phyloP scores from a whole-genome alignment of 1,140 invertebrate genomes.

The Drosophila arizonae region DNA sequence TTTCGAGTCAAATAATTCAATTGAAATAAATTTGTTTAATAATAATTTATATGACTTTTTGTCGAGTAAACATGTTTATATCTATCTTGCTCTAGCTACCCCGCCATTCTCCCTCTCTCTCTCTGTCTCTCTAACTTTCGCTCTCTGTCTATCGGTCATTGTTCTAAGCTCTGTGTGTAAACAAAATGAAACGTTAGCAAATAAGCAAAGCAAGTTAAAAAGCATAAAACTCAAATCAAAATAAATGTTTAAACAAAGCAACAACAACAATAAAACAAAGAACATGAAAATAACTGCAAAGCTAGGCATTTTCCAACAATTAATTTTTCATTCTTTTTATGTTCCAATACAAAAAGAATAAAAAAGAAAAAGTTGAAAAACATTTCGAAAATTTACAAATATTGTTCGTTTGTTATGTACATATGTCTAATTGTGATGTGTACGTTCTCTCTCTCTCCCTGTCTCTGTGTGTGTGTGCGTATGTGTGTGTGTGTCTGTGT shows the following conservation, averaged over 20 bases:
- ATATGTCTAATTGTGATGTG: not conserved
- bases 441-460: not conserved
- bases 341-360: slow-evolving; percentile 21
- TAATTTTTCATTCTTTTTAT: slow-evolving; percentile 30
- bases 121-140: not conserved
- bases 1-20: no score
- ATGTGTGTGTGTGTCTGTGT: slow-evolving; percentile 19
- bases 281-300: slow-evolving; percentile 18
- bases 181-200: slow-evolving; percentile 27
- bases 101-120: not conserved
- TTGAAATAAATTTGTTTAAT: slow-evolving; percentile 8
- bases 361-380: slow-evolving; percentile 12
- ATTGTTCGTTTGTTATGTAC: not conserved
- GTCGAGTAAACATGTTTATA: not conserved
- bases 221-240: slow-evolving; percentile 30
- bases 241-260: slow-evolving; percentile 35
- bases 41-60: slow-evolving; percentile 12
- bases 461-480: slow-evolving; percentile 9
- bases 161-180: slow-evolving; percentile 17
- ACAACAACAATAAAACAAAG: not conserved
- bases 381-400: not conserved
- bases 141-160: not conserved
- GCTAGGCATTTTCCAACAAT: slow-evolving; percentile 15
- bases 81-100: slow-evolving; percentile 17
- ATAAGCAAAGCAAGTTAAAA: slow-evolving; percentile 20